A percentile compares a stretch with the other conserved stretches of the same genome.
These are phyloP conservation scores for Semicossyphus pulcher DNA, from an alignment of 2,113 vertebrate species.

Conservation along the genomic window DNA sequence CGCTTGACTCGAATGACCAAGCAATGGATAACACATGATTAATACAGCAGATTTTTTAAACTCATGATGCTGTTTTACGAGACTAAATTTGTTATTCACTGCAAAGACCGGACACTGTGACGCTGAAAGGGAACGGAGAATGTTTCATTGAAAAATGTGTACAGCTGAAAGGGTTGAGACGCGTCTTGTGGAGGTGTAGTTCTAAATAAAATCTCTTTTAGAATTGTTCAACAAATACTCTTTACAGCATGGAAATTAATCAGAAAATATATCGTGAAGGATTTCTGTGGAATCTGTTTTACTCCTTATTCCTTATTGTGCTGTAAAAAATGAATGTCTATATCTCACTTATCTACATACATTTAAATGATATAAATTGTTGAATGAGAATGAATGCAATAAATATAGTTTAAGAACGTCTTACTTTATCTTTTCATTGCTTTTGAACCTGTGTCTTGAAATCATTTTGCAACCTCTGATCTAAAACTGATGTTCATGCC, in stretches of 20 bases:
- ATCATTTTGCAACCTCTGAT: constrained; percentile 5
- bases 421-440: not conserved
- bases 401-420: too few relatives aligned
- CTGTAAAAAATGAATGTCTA: not conserved
- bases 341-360: not conserved
- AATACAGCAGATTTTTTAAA: constrained; percentile 7
- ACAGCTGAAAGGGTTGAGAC: not conserved
- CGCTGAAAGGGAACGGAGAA: constrained; percentile 10
- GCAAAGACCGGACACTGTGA: not conserved
- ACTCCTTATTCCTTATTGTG: not conserved
- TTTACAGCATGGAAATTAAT: not conserved
- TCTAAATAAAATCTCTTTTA: not conserved
- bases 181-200: not conserved
- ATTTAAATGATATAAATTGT: not conserved
- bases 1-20: not conserved
- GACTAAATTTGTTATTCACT: constrained; percentile 3
- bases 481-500: not conserved
- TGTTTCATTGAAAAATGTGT: constrained; percentile 2
- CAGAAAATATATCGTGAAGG: not conserved
- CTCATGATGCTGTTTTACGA: constrained; percentile 4
- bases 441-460: not conserved
- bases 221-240: not conserved
- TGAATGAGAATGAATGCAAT: not conserved
- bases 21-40: constrained; percentile 1
- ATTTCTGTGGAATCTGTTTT: not conserved